Conservation (phyloP, 2,888 invertebrate species). For the Eupithecia inturbata region DNA sequence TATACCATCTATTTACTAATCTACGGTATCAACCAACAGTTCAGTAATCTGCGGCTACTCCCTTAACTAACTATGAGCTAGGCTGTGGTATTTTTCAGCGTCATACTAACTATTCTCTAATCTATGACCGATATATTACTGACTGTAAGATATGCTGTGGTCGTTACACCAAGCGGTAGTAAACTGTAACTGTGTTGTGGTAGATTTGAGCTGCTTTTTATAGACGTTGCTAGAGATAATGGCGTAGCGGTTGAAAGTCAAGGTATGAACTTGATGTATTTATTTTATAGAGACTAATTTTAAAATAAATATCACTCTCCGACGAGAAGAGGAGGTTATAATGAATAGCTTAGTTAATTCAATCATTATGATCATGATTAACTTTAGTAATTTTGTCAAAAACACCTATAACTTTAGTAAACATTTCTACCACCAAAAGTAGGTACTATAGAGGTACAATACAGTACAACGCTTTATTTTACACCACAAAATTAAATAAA, state of each 20-base stretch:
- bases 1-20: constrained; percentile 18
- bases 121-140: neutral
- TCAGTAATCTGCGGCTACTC: neutral
- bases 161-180: neutral
- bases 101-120: neutral
- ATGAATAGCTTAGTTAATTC: no score
- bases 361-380: no score
- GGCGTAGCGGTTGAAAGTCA: neutral
- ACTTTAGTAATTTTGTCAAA: no score
- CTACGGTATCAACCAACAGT: constrained; percentile 11
- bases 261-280: neutral
- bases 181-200: neutral
- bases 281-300: no score
- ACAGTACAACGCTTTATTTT: no score
- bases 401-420: no score
- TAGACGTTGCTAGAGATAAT: neutral
- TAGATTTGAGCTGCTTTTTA: neutral
- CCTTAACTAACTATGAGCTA: neutral
- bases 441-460: no score
- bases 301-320: no score
- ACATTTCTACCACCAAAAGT: no score
- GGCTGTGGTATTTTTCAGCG: neutral
- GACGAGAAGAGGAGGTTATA: no score
- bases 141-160: neutral
- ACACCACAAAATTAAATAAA: no score